Conservation (phyloP, 2,113 vertebrate genomes). For the Cnemophilus loriae region DNA sequence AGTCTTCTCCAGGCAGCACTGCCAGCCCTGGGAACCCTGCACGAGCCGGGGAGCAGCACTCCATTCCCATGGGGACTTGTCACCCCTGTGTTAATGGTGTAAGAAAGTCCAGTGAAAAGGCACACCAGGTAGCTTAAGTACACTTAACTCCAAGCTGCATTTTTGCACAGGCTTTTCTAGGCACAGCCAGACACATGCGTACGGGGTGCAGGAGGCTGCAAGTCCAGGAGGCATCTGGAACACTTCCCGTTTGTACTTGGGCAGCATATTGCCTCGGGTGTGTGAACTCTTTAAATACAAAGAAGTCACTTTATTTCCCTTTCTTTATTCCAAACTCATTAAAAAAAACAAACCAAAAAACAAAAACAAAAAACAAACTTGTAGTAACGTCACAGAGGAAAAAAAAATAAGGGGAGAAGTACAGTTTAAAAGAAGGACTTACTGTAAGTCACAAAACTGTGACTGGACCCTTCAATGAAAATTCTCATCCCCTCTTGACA, state of each 20-base stretch:
- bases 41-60: not conserved
- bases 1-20: not conserved
- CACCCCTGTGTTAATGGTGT: not conserved
- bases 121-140: not conserved
- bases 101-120: not conserved
- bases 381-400: not conserved
- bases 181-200: accelerated
- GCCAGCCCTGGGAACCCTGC: not conserved
- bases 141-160: not conserved
- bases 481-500: not conserved
- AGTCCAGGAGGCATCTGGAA: not conserved
- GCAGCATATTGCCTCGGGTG: not conserved
- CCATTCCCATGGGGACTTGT: accelerated
- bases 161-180: not conserved
- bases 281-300: not conserved
- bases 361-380: too few species aligned
- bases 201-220: not conserved
- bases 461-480: not conserved
- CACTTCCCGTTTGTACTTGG: not conserved
- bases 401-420: not conserved
- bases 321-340: not conserved
- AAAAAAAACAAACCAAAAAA: not conserved
- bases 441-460: not conserved
- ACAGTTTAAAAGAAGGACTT: not conserved
- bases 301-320: not conserved